Evolutionary conservation across 2,113 vertebrate genomes (phyloP).

Genomic region (Indri indri): DNA sequence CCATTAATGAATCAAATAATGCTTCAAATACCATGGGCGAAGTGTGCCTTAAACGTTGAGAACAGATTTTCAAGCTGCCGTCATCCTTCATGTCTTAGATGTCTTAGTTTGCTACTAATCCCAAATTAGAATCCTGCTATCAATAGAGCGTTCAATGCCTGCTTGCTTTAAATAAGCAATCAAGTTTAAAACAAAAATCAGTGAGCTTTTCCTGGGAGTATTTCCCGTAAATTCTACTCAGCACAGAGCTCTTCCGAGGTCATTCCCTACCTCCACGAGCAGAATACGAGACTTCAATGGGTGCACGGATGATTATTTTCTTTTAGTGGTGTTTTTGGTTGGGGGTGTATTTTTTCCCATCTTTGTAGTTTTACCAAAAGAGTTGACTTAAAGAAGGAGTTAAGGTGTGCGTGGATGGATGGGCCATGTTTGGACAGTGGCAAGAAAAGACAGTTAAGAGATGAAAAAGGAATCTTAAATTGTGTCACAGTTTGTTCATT

Average conservation of each 20-base stretch:
- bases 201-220: background rate
- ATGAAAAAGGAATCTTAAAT: background rate
- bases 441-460: background rate
- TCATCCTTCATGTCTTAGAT: background rate
- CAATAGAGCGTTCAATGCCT: background rate
- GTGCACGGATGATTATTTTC: accelerated
- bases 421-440: background rate
- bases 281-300: background rate
- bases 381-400: background rate
- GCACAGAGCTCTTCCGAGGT: background rate
- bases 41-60: background rate
- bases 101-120: background rate
- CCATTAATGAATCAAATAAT: background rate
- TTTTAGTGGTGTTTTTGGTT: background rate
- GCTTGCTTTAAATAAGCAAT: slow-evolving; percentile 19
- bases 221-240: background rate
- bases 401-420: background rate
- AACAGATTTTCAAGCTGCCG: background rate
- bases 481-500: background rate
- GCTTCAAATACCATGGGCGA: background rate
- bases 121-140: slow-evolving; percentile 34
- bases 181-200: slow-evolving; percentile 34
- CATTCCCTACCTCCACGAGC: too few relatives aligned
- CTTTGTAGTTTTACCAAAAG: background rate
- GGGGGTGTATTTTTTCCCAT: background rate